Base-by-base conservation (phyloP, 2,888 invertebrate genomes). In the Ptychoptera contaminata region DNA sequence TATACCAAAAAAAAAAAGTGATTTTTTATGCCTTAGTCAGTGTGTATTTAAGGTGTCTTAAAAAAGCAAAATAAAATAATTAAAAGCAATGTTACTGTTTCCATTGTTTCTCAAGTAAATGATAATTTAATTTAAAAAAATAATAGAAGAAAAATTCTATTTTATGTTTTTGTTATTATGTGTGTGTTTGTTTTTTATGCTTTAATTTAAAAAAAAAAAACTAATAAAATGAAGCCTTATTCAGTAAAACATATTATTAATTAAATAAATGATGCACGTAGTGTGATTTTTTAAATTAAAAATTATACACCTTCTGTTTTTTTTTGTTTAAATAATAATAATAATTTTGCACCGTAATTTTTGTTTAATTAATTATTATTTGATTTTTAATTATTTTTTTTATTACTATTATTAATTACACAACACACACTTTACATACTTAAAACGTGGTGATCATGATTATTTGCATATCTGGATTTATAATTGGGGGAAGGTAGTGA, bases 381-480 rank as follows among this genome's bases (percentile, higher is more conserved):
- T 14, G 40, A 23, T 23, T 5, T 23, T 23, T 23, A 23, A 23
- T 23, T 23, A 23, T 5, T 5, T 23, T 23, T 5, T 23, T 23
- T 23, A 23, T 23, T 23, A 23, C 7, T 23, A 7, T 23, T 23
- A 7, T 5, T 7, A 23, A 3, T 23, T 23, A 23, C 23, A 23
- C 23, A 3, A 23, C 3, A 23, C 23, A 23, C 7, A 23, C 3
- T 7, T 23, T 23, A 7, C 23, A 23, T 23, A 23, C 23, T 5
- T 23, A 23, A 23, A 23, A 23, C 23, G 23, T 23, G 23, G 23
- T 3, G 37, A 64, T 55, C 49, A 73, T 73, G 73, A 70, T 73
- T 56, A 73, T 73, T 58, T 73, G 73, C 57, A 72, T 73, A 58
- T 73, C 73, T 44, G 73, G 73, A 62, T 73, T 73, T 67, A 60